Percentiles rank a stretch among this genome's conserved stretches.
phyloP scores from a whole-genome alignment of 2,113 vertebrate species.

The Sinocyclocheilus grahami region DNA sequence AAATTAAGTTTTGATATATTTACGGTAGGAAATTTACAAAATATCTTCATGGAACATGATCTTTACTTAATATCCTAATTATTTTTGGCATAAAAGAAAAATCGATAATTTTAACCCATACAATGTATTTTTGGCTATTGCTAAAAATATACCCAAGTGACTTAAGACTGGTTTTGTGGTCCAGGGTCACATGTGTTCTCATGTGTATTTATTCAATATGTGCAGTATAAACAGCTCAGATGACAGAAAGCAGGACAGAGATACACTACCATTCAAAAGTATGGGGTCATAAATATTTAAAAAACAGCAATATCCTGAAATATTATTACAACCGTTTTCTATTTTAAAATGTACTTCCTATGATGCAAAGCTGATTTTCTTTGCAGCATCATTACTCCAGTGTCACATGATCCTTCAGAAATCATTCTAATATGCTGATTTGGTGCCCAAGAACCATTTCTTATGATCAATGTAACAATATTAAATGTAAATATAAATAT shows the following conservation, averaged over 20 bases:
- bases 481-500: too few species aligned
- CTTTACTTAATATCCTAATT: too few species aligned
- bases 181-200: too few species aligned
- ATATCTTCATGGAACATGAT: too few species aligned
- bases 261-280: not conserved
- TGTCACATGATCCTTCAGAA: not conserved
- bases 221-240: not conserved
- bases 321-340: not conserved
- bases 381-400: not conserved
- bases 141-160: constrained; percentile 64
- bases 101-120: too few species aligned
- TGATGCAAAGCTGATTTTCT: not conserved
- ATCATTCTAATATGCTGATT: not conserved
- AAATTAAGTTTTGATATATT: too few species aligned
- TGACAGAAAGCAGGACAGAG: not conserved
- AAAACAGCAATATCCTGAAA: not conserved
- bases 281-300: too few species aligned
- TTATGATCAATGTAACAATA: too few species aligned
- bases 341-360: not conserved
- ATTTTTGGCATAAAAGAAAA: too few species aligned
- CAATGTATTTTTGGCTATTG: too few species aligned
- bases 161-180: too few species aligned
- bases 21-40: too few species aligned
- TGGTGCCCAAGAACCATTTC: not conserved
- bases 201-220: not conserved